Base-by-base conservation (phyloP, 2,113 vertebrate genomes). In the Illadopsis cleaveri region DNA sequence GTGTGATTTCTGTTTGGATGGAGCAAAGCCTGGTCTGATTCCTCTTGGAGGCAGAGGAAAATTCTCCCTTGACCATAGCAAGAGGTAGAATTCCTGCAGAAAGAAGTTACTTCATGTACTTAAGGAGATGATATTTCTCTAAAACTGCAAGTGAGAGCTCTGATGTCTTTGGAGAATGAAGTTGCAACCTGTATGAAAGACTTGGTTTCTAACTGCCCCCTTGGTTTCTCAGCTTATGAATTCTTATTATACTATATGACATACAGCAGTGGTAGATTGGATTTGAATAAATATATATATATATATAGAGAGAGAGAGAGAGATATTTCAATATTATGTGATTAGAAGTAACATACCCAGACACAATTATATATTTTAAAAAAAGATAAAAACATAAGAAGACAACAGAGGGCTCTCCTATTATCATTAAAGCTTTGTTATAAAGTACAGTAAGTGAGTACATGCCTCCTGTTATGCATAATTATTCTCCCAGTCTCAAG, bases 401-500 rank as follows among this genome's bases (percentile, higher is more conserved):
- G 50, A 62, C 2, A 33, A 53, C 15, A 54, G 76, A 88, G 42
- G 44, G 21, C 54, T 90, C 27, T 89, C 11, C 9, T 56, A 8
- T 22, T 62, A 15, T 48, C 22, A 12, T 60, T 82, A 6, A 79
- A 88, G 48, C 77, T 90, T 86, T 75, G 15, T 60, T 62, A 0
- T 20, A 51, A 35, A 84, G 31, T 62, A 33, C 30, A 72, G 25
- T 62, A 48, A 64, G 44, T 65, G 30, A 91, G 24, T 44, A 31
- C 54, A 21, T 58, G 75, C 72, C 58, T 93, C 27, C 71, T 76
- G 25, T 82, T 90, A 75, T 2, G 33, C 45, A 54, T 72, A 86
- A 94, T 91, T 94, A 84, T 89, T 89, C 48, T 90, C 30, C 51
- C 30, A 45, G 89, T 95, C 93, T 89, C 91, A n/a, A 50, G 81